Evolutionary conservation across 2,113 vertebrate genomes (phyloP).

Genomic region (Ovibos moschatus): DNA sequence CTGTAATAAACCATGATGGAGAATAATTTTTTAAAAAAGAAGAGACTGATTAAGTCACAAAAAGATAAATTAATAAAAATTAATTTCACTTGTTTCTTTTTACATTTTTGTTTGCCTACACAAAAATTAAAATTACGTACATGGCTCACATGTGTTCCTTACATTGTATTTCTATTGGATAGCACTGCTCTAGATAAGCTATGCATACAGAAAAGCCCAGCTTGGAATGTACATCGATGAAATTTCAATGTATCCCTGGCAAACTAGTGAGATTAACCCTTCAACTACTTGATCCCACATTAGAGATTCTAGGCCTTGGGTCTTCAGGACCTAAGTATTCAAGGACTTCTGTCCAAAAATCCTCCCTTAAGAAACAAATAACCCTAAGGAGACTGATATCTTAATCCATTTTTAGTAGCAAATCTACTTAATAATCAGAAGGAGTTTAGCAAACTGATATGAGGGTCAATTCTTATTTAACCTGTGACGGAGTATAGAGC

Average conservation of each 20-base stretch:
- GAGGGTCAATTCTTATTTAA: not conserved
- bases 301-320: not conserved
- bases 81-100: constrained; percentile 6
- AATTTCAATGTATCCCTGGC: not conserved
- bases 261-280: not conserved
- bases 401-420: not conserved
- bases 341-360: not conserved
- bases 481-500: not conserved
- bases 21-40: not conserved
- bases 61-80: not conserved
- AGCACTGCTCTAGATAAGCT: not conserved
- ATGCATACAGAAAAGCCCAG: not conserved
- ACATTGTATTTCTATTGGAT: not conserved
- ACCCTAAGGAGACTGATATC: not conserved
- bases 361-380: not conserved
- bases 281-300: not conserved
- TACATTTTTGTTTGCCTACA: not conserved
- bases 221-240: not conserved
- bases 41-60: not conserved
- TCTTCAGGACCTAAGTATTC: not conserved
- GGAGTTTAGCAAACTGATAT: not conserved
- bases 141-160: not conserved
- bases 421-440: not conserved
- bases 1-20: not conserved
- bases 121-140: not conserved